Conservation (phyloP, 2,797 vertebrate species). For the Alectoris magna region DNA sequence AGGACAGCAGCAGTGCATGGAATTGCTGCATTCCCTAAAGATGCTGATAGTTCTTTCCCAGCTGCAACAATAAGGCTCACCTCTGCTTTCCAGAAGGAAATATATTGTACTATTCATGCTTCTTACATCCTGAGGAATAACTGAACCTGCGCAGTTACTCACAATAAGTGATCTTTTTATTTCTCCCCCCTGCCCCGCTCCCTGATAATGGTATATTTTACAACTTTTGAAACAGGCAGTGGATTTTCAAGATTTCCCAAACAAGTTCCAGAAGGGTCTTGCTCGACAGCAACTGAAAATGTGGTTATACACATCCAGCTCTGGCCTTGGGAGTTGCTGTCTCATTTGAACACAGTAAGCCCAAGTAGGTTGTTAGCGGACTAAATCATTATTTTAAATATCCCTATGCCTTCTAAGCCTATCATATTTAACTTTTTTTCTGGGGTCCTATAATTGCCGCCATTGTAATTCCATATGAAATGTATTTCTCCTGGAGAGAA, state of each 20-base stretch:
- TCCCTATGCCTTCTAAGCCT: not conserved
- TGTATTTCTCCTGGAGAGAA: not conserved
- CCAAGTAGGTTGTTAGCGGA: not conserved
- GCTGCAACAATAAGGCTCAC: not conserved
- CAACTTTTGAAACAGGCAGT: not conserved
- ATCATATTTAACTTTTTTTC: not conserved
- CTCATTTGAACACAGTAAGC: not conserved
- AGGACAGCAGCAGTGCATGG: not conserved
- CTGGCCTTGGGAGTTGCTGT: not conserved
- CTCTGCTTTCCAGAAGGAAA: not conserved
- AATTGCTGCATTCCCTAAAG: not conserved
- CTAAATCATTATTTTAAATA: not conserved
- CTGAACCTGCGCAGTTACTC: not conserved
- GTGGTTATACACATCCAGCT: not conserved
- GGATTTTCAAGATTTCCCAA: not conserved
- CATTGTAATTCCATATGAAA: not conserved
- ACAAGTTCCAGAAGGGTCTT: not conserved
- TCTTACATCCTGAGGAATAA: not conserved
- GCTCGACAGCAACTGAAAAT: not conserved
- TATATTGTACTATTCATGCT: not conserved
- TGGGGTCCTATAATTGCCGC: not conserved
- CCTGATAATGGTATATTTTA: not conserved
- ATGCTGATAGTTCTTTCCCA: not conserved
- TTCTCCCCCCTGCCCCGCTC: not conserved
- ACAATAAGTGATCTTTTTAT: not conserved